Evolutionary conservation across 2,113 vertebrate genomes (phyloP), one percentile per base, ranked within the genome.

Genomic region (Gymnarchus niloticus): DNA sequence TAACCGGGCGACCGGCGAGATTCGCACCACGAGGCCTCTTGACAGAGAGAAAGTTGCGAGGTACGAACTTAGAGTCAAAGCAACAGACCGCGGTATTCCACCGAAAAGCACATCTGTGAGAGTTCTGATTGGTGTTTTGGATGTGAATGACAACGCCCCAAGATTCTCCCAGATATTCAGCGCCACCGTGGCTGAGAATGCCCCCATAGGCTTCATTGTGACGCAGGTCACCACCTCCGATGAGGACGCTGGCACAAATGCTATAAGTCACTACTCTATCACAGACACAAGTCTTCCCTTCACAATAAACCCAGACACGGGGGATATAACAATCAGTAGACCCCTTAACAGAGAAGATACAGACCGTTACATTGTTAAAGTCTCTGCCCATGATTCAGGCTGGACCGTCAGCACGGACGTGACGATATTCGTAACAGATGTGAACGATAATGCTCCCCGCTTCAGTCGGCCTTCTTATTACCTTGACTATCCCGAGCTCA

Each of bases 371-470:
- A 95, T 97, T 10, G 95, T 98, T 87, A 95, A 95, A 87, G 96
- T 99, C 51, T 96, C 97, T 2, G 98, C 98, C 0, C 98, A 98
- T 6, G 98, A 99, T 92, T 99, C 97, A 0, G 97, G 98, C 1
- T 99, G 98, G 98, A 98, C 98, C 0, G 98, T 99, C 3, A 98
- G 97, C 92, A 99, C 98, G 0, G 98, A 99, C 3, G 96, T 99
- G 87, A 98, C 98, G 4, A 91, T 99, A 86, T 98, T 98, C 88
- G 95, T 99, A 82, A 96, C 89, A 0, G 98, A 99, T n/a, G 48
- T 99, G 59, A 99, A 99, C 0, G 98, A 99, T 88, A 99, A 99
- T 0, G 92, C 96, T 0, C 98, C 98, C 0, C 93, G 96, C 73
- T 99, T 99, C 87, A 96, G 94, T 84, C 97, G 94, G 0, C 95